Evolutionary conservation across 2,888 invertebrate species (phyloP).

Genomic region (Agrochola lota): DNA sequence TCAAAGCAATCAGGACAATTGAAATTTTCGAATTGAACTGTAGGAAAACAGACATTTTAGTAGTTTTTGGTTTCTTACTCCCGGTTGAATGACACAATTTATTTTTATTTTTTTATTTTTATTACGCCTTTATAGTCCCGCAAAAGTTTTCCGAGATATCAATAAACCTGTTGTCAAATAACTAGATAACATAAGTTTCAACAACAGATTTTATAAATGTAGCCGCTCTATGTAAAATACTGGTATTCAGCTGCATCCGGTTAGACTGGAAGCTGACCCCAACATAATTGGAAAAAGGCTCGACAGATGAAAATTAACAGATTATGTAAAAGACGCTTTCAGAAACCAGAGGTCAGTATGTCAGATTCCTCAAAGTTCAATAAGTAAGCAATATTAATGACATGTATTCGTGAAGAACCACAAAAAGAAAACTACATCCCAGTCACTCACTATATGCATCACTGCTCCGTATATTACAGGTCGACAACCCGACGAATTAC

Average conservation of each 20-base stretch:
- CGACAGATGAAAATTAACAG: too few species aligned
- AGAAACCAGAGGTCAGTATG: slow-evolving; percentile 1
- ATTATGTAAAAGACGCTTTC: not conserved
- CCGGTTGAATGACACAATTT: too few species aligned
- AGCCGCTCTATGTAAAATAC: too few species aligned
- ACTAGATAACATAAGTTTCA: not conserved
- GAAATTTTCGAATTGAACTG: slow-evolving; percentile 2
- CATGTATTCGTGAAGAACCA: slow-evolving; percentile 39
- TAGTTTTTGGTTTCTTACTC: too few species aligned
- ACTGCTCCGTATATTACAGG: slow-evolving; percentile 59
- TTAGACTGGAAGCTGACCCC: too few species aligned
- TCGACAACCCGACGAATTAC: slow-evolving; percentile 60
- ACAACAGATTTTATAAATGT: not conserved
- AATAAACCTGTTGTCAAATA: slow-evolving; percentile 1
- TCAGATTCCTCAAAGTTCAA: not conserved
- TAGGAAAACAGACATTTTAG: not conserved
- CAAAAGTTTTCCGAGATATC: not conserved
- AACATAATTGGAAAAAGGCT: too few species aligned
- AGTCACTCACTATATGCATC: slow-evolving; percentile 63
- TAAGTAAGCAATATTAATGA: slow-evolving; percentile 40
- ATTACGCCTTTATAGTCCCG: too few species aligned
- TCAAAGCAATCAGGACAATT: not conserved
- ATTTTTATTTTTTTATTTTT: too few species aligned
- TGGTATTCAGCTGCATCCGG: too few species aligned
- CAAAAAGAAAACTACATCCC: slow-evolving; percentile 53